Percentiles rank a stretch among this genome's conserved stretches.
Conservation (phyloP, 2,888 invertebrate species). For the Caenorhabditis sp. region DNA sequence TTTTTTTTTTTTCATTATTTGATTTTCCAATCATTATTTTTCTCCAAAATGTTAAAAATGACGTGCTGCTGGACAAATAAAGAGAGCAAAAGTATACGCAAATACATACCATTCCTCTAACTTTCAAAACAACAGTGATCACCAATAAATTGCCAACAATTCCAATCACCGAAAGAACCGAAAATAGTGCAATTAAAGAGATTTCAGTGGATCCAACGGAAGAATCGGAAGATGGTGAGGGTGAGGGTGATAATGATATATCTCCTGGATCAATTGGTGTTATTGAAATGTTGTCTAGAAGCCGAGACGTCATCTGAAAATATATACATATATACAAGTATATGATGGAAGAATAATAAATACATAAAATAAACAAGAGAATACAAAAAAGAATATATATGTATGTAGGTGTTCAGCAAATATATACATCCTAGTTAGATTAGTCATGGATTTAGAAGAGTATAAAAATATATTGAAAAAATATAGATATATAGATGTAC, state of each 20-base stretch:
- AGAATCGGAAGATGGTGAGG: background rate
- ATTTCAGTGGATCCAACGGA: conserved; percentile 1
- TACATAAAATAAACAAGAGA: background rate
- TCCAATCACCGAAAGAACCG: conserved; percentile 58
- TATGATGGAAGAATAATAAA: background rate
- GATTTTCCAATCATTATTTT: background rate
- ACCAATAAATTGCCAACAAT: conserved; percentile 68
- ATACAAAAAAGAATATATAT: too few species aligned
- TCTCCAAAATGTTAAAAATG: background rate
- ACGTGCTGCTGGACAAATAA: background rate
- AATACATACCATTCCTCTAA: conserved; percentile 56
- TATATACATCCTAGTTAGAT: too few species aligned
- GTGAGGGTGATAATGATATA: background rate
- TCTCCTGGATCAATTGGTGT: background rate
- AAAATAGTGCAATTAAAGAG: conserved; percentile 43
- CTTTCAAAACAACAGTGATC: conserved; percentile 63
- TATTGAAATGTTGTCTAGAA: background rate
- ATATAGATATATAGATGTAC: too few species aligned
- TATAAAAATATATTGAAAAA: too few species aligned
- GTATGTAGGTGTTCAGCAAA: too few species aligned
- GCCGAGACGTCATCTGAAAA: background rate
- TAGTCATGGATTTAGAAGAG: too few species aligned
- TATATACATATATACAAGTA: background rate
- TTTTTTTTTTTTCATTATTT: background rate
- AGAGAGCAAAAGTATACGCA: background rate